A percentile compares a stretch with the other conserved stretches of the same genome.
phyloP scores from a whole-genome alignment of 2,888 invertebrate species.

The Oligia latruncula region DNA sequence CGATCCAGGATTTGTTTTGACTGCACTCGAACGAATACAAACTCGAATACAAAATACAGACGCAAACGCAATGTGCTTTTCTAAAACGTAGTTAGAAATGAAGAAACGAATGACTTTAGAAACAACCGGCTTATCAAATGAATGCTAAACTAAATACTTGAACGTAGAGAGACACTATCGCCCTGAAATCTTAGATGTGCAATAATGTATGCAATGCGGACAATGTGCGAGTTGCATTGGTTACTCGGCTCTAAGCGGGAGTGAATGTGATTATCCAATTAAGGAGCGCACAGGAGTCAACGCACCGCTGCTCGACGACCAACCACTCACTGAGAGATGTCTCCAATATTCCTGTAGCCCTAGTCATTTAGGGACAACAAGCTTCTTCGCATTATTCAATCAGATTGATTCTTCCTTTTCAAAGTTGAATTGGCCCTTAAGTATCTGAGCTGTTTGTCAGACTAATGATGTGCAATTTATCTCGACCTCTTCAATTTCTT shows the following conservation, averaged over 20 bases:
- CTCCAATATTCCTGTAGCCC: constrained; percentile 45
- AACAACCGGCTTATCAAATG: background rate
- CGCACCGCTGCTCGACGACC: constrained; percentile 61
- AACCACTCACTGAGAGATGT: constrained; percentile 41
- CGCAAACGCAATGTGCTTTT: background rate
- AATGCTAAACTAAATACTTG: constrained; percentile 20
- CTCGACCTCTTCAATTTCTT: constrained; percentile 20
- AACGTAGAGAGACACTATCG: background rate
- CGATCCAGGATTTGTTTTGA: constrained; percentile 13
- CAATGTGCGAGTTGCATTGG: constrained; percentile 59
- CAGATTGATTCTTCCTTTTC: constrained; percentile 54
- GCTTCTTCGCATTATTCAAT: constrained; percentile 52
- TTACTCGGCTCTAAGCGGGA: constrained; percentile 56
- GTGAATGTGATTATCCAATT: constrained; percentile 75
- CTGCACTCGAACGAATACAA: background rate
- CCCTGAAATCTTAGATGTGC: constrained; percentile 53
- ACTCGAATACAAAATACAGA: background rate
- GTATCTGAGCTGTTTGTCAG: constrained; percentile 21
- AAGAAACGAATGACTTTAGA: background rate
- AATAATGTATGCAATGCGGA: constrained; percentile 43
- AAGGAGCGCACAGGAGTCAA: constrained; percentile 69
- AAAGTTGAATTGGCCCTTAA: constrained; percentile 45
- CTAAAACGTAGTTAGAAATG: background rate
- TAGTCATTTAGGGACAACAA: constrained; percentile 49
- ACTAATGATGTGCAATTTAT: constrained; percentile 33